These are phyloP conservation scores for Leucophenga varia DNA, from an alignment of 1,140 invertebrate genomes.

Conservation along the genomic window DNA sequence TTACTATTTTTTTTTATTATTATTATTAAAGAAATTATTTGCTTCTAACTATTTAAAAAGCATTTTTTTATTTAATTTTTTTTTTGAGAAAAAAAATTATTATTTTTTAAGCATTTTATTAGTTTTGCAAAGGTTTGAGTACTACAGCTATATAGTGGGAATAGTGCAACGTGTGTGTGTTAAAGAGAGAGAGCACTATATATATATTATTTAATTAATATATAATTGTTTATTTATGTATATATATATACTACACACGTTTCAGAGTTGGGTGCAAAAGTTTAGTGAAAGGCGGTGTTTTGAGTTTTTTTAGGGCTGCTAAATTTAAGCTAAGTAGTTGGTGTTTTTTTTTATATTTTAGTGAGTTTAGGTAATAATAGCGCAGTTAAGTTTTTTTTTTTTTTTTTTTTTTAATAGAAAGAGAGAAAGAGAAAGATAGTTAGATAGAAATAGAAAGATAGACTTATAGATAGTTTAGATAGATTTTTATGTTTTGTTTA, in stretches of 20 bases:
- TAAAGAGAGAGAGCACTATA: conserved; percentile 35
- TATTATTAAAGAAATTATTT: conserved; percentile 20
- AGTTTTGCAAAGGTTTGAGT: conserved; percentile 30
- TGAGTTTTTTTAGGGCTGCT: conserved; percentile 14
- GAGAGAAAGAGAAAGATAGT: conserved; percentile 24
- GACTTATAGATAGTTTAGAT: conserved; percentile 29
- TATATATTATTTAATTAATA: conserved; percentile 15
- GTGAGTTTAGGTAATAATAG: conserved; percentile 11
- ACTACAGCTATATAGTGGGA: conserved; percentile 32
- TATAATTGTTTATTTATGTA: no score
- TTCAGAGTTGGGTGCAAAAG: no score
- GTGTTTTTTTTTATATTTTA: conserved; percentile 3
- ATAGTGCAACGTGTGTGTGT: conserved; percentile 42
- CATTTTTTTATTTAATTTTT: neutral
- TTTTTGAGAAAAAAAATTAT: conserved; percentile 24
- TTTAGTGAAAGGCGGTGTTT: no score
- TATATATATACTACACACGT: conserved; percentile 52
- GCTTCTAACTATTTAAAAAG: conserved; percentile 25
- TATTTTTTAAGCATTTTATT: conserved; percentile 31
- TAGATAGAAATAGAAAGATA: conserved; percentile 21
- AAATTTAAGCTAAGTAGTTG: no score
- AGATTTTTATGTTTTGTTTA: conserved; percentile 16
- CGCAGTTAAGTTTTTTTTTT: no score
- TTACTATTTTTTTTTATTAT: conserved; percentile 44
- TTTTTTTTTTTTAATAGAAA: conserved; percentile 4